A percentile compares a stretch with the other conserved stretches of the same genome.
Conservation (phyloP, 2,797 vertebrate species). For the Chiloscyllium punctatum region DNA sequence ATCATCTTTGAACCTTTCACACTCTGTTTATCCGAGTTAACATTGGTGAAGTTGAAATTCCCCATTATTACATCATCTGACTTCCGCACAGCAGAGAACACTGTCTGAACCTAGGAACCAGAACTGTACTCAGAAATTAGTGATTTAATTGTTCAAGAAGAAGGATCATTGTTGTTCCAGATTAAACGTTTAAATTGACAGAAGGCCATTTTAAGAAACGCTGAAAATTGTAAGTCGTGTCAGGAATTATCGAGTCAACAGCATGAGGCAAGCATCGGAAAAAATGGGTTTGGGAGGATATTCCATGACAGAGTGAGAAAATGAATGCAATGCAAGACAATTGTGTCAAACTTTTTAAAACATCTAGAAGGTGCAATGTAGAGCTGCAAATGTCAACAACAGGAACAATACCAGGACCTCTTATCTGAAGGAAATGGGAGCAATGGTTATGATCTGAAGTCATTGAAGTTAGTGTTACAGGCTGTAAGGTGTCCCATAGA, state of each 20-base stretch:
- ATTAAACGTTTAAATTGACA: not conserved
- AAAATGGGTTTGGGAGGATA: not conserved
- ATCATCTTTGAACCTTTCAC: too few species aligned
- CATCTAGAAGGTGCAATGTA: not conserved
- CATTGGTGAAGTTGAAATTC: too few species aligned
- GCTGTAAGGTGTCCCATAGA: not conserved
- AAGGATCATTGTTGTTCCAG: not conserved
- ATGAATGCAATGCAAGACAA: not conserved
- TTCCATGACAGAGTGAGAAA: too few species aligned
- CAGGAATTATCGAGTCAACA: not conserved
- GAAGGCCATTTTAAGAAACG: not conserved
- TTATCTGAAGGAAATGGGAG: not conserved
- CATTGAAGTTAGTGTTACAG: not conserved
- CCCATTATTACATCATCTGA: not conserved
- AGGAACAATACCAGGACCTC: not conserved
- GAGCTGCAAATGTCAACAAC: not conserved
- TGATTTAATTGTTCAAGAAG: not conserved
- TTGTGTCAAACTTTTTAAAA: too few species aligned
- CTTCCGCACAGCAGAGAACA: not conserved
- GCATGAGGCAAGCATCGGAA: not conserved
- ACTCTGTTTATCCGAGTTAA: too few species aligned
- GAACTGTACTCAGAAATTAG: not conserved
- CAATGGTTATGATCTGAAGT: not conserved
- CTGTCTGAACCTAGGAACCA: not conserved
- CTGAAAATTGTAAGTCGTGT: not conserved